Conservation (phyloP, 2,797 vertebrate species). For the Karalla daura region DNA sequence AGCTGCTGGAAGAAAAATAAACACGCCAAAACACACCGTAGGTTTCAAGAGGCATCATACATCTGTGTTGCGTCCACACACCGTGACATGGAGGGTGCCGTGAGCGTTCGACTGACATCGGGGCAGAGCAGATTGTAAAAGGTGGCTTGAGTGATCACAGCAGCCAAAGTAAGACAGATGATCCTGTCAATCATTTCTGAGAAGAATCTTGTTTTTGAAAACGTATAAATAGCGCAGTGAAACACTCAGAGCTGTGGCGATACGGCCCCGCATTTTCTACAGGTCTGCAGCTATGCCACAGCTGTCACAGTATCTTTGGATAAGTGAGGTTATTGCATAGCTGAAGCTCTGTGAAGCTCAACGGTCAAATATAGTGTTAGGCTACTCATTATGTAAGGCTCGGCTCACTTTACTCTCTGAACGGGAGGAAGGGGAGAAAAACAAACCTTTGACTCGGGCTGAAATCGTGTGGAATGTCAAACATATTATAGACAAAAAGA, state of each 20-base stretch:
- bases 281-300: neutral
- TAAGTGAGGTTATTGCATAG: conserved; percentile 40
- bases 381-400: conserved; percentile 59
- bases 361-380: conserved; percentile 65
- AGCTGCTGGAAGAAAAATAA: conserved; percentile 36
- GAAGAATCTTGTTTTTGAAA: neutral
- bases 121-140: neutral
- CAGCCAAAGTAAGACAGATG: neutral
- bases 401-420: conserved; percentile 44
- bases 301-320: conserved; percentile 1
- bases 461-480: neutral
- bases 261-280: neutral
- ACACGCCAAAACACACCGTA: conserved; percentile 44
- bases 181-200: neutral
- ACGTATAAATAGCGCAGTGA: neutral
- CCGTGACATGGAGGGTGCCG: conserved; percentile 1
- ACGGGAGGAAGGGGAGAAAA: neutral
- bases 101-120: too few species aligned
- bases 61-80: conserved; percentile 6
- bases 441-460: neutral
- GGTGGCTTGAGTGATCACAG: neutral
- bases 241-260: neutral
- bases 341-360: conserved; percentile 60
- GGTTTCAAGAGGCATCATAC: conserved; percentile 28
- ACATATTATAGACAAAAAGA: neutral